Evolutionary conservation across 1,140 invertebrate species (phyloP), one percentile per base, ranked within the genome.

Genomic region (Arctopsyche grandis): DNA sequence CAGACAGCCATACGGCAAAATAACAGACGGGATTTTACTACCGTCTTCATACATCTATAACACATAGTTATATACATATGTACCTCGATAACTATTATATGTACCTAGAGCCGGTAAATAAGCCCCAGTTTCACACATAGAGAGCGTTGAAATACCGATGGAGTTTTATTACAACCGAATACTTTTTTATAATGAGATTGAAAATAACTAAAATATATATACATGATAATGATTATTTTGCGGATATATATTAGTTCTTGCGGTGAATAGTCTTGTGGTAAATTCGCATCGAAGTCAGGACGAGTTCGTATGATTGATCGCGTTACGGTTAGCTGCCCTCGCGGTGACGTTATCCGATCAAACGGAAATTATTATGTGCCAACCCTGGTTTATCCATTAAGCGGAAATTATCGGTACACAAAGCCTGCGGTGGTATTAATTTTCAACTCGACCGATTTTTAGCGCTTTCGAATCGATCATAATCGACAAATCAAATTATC

Each of bases 281-380:
- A 66, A 66, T 66, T 66, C 63, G 22, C 21, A 24, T 66, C 63
- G 63, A 26, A 26, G 24, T 26, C 24, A 66, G 63, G 63, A 66
- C 14, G 63, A 26, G 63, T 12, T 5, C 24, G 21, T 19, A 80
- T 80, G 76, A 80, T 80, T 80, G 79, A 80, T 80, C 75, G 58
- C 48, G 29, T 44, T 63, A 43, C 79, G 73, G 63, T 21, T 46
- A 21, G 38, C 38, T 46, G 69, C 38, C 69, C 66, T 77, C 69
- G 29, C 69, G 44, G 69, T 75, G 52, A 56, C 16, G 66, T 56
- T 21, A 78, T 58, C 71, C 80, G 69, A 78, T 79, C 71, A 46
- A 73, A 76, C 77, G 80, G 80, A 81, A 81, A 79, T 79, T 81
- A 79, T 81, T 81, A 81, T 75, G 76, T 81, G 80, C 66, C 56